Evolutionary conservation across 92 coral and sea anemone species (phyloP).

Genomic region (Paragorgia papillata): DNA sequence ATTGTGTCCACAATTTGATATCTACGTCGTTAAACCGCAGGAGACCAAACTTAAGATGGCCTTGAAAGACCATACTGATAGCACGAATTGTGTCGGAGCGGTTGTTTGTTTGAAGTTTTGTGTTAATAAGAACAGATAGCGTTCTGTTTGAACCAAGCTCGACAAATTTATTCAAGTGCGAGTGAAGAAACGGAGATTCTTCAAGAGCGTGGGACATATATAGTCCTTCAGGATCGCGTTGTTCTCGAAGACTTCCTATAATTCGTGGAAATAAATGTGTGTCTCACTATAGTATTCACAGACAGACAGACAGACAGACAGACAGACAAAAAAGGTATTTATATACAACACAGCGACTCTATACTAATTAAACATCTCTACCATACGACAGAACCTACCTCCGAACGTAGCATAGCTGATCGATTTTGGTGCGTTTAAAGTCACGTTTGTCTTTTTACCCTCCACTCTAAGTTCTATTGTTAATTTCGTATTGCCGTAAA

Average conservation of each 20-base stretch:
- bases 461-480: conserved; percentile 24
- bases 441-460: conserved; percentile 25
- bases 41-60: conserved; percentile 9
- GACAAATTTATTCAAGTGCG: conserved; percentile 16
- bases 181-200: conserved; percentile 3
- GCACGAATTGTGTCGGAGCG: neutral
- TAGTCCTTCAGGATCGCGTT: neutral
- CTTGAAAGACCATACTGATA: neutral
- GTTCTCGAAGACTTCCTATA: neutral
- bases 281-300: neutral
- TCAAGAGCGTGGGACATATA: conserved; percentile 5
- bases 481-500: conserved; percentile 30
- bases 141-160: neutral
- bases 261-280: neutral
- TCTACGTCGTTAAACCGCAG: conserved; percentile 22
- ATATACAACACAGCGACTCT: neutral
- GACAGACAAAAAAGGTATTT: neutral
- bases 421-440: conserved; percentile 7
- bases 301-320: too few species aligned
- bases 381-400: conserved; percentile 9
- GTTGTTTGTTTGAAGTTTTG: conserved; percentile 5
- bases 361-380: neutral
- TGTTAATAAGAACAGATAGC: neutral
- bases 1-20: neutral
- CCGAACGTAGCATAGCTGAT: conserved; percentile 24